These are phyloP conservation scores for Monoplex corrugatus DNA, from an alignment of 2,888 invertebrate genomes.

Conservation along the genomic window DNA sequence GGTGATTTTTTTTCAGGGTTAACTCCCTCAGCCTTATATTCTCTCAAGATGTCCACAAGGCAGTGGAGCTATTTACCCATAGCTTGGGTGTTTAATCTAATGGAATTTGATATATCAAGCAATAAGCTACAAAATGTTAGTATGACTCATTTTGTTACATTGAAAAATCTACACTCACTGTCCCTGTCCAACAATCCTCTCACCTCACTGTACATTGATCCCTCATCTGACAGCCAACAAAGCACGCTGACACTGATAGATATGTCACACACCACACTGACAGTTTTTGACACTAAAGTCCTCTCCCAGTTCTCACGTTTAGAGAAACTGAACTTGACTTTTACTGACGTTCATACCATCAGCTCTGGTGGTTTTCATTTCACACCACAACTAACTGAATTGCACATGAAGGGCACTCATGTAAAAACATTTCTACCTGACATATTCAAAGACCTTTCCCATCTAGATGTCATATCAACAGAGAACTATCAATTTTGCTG, in stretches of 20 bases:
- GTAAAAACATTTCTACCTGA: background rate
- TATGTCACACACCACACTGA: background rate
- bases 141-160: background rate
- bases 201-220: background rate
- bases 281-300: background rate
- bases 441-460: background rate
- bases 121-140: background rate
- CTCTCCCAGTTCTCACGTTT: background rate
- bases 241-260: background rate
- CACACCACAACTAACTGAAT: background rate
- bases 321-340: background rate
- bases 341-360: background rate
- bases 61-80: too few species aligned
- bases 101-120: background rate
- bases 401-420: background rate
- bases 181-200: background rate
- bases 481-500: constrained; percentile 9
- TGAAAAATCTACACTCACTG: background rate
- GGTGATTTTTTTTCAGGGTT: too few species aligned
- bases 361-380: background rate
- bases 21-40: too few species aligned
- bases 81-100: background rate
- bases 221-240: background rate
- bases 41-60: too few species aligned
- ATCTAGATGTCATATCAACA: background rate